Base-by-base conservation (phyloP, 2,888 invertebrate species). In the Drosophila kuntzei region DNA sequence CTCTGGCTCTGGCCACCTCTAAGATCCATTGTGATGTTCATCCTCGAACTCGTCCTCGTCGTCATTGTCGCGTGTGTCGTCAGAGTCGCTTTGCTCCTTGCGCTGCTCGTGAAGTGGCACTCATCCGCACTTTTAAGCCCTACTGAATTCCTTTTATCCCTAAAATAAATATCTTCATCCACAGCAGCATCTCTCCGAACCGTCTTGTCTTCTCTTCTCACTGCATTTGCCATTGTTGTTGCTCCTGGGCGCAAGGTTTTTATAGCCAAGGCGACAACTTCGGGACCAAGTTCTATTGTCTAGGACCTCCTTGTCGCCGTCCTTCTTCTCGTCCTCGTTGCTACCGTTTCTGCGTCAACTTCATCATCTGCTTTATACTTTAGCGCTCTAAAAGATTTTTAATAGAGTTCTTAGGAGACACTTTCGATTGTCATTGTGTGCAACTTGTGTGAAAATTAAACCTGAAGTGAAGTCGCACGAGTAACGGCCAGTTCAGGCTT, bases 101-200 rank as follows among this genome's bases (percentile, higher is more conserved):
- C 67, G 71, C 70, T 76, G 82, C 69, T 84, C 65, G 79, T 90
- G 87, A 85, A 90, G 89, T 82, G 79, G 83, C 88, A 86, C 90
- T 90, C 88, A 89, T 88, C 80, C 81, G 85, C 90, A 89, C 90
- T 87, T 85, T 89, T 89, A 90, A 90, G 89, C 87, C 83, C 82
- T 84, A 89, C 89, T 89, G 89, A 90, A 90, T 90, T 90, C 87
- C 89, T 89, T 90, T 90, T 90, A 90, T 90, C 90, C 90, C 89
- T 89, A 90, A 90, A 89, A 90, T 90, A 90, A 90, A 90, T 90
- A 90, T 90, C 88, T 89, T 88, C 89, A 88, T 89, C 89, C 80
- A 86, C 79, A 74, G 79, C 75, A 66, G 55, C 55, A 68, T 29
- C 53, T 49, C 32, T 14, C 49, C n/a, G n/a, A 34, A 49, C 34